Evolutionary conservation across 2,113 vertebrate genomes (phyloP).

Genomic region (Cisticola juncidis): DNA sequence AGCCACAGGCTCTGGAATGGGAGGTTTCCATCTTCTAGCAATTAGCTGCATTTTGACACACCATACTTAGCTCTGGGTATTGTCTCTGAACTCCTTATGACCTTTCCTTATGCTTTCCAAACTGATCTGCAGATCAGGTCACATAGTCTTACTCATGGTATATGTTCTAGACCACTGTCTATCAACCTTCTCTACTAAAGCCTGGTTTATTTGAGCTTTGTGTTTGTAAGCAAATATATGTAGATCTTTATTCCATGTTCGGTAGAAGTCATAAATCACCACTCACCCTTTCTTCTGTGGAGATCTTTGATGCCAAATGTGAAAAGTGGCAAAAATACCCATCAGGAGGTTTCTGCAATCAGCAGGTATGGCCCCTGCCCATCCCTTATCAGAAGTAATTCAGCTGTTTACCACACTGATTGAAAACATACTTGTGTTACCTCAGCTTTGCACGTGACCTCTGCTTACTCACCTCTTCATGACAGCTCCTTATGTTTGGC

Average conservation of each 20-base stretch:
- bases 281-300: not conserved
- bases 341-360: not conserved
- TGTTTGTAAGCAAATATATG: not conserved
- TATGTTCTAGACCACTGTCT: not conserved
- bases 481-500: not conserved
- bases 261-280: not conserved
- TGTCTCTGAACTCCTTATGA: not conserved
- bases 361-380: not conserved
- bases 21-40: not conserved
- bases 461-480: not conserved
- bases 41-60: not conserved
- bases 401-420: not conserved
- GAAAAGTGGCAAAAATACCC: not conserved
- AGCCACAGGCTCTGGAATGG: not conserved
- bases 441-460: not conserved
- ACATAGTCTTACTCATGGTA: rapidly evolving
- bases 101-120: not conserved
- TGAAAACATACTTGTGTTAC: not conserved
- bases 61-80: not conserved
- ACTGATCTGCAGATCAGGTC: not conserved
- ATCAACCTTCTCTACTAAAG: not conserved
- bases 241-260: not conserved
- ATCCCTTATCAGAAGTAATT: not conserved
- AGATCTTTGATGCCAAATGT: not conserved
- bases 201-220: not conserved